These are phyloP conservation scores for Machimus atricapillus DNA, from an alignment of 2,888 invertebrate species.

Conservation along the genomic window DNA sequence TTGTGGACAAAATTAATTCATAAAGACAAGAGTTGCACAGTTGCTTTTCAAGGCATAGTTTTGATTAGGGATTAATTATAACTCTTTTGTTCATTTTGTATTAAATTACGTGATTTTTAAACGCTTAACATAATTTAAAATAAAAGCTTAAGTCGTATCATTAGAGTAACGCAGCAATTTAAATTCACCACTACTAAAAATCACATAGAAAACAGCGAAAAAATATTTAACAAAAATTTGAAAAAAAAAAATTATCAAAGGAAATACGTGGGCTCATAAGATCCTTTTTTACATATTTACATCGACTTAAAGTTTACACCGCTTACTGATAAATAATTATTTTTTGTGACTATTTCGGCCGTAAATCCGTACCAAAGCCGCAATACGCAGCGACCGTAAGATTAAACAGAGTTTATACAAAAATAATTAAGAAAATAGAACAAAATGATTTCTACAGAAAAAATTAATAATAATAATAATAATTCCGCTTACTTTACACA, in stretches of 20 bases:
- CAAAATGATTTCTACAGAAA: background rate
- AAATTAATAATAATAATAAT: background rate
- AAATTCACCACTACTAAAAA: background rate
- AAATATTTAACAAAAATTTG: background rate
- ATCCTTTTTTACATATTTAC: slow-evolving; percentile 25
- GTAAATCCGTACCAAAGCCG: background rate
- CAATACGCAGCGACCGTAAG: background rate
- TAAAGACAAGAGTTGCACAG: background rate
- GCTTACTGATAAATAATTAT: background rate
- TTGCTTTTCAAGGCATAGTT: background rate
- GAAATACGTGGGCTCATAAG: background rate
- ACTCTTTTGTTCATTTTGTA: too few relatives aligned
- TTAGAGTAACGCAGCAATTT: background rate
- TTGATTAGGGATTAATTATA: too few relatives aligned
- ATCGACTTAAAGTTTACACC: slow-evolving; percentile 26
- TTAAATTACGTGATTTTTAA: too few relatives aligned
- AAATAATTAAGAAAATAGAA: background rate
- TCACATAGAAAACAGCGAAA: background rate
- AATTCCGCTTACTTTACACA: background rate
- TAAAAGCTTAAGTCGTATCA: background rate
- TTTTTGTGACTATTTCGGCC: slow-evolving; percentile 15
- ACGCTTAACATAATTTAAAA: background rate
- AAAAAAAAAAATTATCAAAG: background rate
- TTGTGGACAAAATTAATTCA: background rate
- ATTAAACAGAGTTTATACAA: background rate